These are phyloP conservation scores for Caenorhabditis plicata DNA, from an alignment of 2,888 invertebrate species.

Conservation along the genomic window DNA sequence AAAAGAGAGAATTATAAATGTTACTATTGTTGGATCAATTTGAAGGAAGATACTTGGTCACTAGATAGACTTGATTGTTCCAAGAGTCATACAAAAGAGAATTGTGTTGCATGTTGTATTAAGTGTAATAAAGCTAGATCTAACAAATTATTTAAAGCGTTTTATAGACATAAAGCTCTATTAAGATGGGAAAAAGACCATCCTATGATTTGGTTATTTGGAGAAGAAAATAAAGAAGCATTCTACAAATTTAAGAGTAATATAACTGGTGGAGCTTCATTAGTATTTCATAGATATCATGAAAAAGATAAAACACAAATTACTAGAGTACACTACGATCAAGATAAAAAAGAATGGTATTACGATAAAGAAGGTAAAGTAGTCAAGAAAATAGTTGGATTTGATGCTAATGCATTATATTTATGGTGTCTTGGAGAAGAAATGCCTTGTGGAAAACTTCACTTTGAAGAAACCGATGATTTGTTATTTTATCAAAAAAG, in stretches of 20 bases:
- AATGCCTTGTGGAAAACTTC: constrained; percentile 22
- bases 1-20: constrained; percentile 19
- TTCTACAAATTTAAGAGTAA: constrained; percentile 21
- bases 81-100: constrained; percentile 15
- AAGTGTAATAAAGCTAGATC: constrained; percentile 18
- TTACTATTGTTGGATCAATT: constrained; percentile 17
- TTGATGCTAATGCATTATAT: constrained; percentile 20
- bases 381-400: constrained; percentile 21
- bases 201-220: constrained; percentile 23
- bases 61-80: constrained; percentile 22
- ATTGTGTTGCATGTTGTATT: constrained; percentile 17
- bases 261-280: constrained; percentile 21
- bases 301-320: constrained; percentile 22
- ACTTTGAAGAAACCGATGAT: constrained; percentile 9
- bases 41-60: constrained; percentile 19
- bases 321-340: constrained; percentile 11
- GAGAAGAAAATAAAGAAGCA: constrained; percentile 20
- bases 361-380: constrained; percentile 13
- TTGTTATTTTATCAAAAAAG: too few species aligned
- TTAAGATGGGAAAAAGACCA: constrained; percentile 17
- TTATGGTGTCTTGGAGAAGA: constrained; percentile 16
- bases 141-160: constrained; percentile 13
- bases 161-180: constrained; percentile 17
- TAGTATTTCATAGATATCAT: constrained; percentile 25
- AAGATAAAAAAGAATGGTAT: constrained; percentile 13